These are phyloP conservation scores for Drosophila triauraria DNA, from an alignment of 1,140 invertebrate species.

Conservation along the genomic window DNA sequence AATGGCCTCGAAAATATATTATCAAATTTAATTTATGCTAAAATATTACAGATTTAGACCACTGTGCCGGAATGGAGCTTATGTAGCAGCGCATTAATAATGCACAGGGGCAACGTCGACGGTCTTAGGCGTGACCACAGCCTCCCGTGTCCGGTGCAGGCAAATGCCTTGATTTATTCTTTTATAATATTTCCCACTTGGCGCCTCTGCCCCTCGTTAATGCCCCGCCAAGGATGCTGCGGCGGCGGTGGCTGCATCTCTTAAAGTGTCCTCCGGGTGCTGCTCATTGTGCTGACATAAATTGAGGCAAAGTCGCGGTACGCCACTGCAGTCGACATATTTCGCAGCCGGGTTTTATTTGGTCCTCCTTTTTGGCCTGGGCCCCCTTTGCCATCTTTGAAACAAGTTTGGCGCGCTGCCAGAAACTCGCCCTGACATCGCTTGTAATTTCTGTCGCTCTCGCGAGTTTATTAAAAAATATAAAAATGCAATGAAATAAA, in stretches of 20 bases:
- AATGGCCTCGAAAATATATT: background rate
- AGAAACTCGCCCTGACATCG: slow-evolving; percentile 29
- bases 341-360: slow-evolving; percentile 51
- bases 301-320: slow-evolving; percentile 53
- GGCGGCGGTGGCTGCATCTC: background rate
- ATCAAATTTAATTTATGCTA: background rate
- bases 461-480: slow-evolving; percentile 66
- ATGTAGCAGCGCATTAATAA: slow-evolving; percentile 55
- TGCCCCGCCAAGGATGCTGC: slow-evolving; percentile 16
- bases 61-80: background rate
- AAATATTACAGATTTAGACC: background rate
- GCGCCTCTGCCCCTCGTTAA: slow-evolving; percentile 1
- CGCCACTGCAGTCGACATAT: slow-evolving; percentile 59
- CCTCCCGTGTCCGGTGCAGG: slow-evolving; percentile 39
- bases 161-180: slow-evolving; percentile 66
- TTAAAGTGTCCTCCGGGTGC: slow-evolving; percentile 43
- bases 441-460: slow-evolving; percentile 61
- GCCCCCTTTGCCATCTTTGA: background rate
- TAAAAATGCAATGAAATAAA: slow-evolving; percentile 64
- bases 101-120: slow-evolving; percentile 19
- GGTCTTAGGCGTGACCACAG: slow-evolving; percentile 33
- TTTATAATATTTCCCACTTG: slow-evolving; percentile 50
- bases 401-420: slow-evolving; percentile 46
- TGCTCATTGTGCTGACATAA: slow-evolving; percentile 49
- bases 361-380: slow-evolving; percentile 5